Base-by-base conservation (phyloP, 1,140 invertebrate genomes). In the Lordiphosa collinella region DNA sequence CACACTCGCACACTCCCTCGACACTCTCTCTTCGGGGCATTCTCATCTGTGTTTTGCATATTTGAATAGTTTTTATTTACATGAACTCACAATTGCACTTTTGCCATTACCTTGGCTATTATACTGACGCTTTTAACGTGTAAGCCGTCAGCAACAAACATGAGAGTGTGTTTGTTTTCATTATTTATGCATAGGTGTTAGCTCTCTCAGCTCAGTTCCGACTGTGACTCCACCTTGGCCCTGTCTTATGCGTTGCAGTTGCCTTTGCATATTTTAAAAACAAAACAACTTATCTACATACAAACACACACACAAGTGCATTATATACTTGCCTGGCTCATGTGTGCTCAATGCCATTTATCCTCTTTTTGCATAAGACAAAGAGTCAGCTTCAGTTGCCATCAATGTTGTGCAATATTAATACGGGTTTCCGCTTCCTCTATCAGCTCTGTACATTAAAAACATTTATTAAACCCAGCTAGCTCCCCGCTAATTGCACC, bases 1-100 rank as follows among this genome's bases (percentile, higher is more conserved):
- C 49, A 18, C 25, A 44, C 48, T 25, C 52, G 10, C 44, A 61
- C 18, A 29, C 36, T 29, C 32, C 18, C 35, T 18, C 25, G 16
- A 40, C 41, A 40, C 58, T 49, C 37, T 35, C 48, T 60, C 36
- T 82, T 82, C 7, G 25, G 25, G 25, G 25, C 73, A 82, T 82
- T 71, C 72, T 82, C 62, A 61, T 76, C 76, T 82, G 72, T 84
- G 64, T 71, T 85, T 85, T 84, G 74, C 79, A 84, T 84, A 84
- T 84, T 85, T 85, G 73, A 84, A 79, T 70, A 79, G 74, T 85
- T 84, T 84, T 85, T 85, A 84, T 85, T 84, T 85, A 84, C 79
- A 85, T 85, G 69, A 85, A 84, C 79, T 84, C 74, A 74, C 79
- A 84, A 84, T 84, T 84, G 79, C 79, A 84, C 79, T 84, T 84